Base-by-base conservation (phyloP, 2,888 invertebrate genomes). In the Lymantria monacha region DNA sequence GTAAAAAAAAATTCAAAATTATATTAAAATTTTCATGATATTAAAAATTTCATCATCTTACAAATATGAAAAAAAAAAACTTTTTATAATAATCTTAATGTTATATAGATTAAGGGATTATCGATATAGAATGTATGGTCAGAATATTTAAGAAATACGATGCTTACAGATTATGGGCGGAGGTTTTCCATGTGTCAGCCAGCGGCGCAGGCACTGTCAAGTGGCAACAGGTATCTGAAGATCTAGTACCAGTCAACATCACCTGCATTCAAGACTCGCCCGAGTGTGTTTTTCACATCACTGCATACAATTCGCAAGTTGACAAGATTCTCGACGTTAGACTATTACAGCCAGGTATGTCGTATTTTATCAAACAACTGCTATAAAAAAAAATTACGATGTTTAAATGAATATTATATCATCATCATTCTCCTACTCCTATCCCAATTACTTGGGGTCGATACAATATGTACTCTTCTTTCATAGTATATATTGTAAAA, bases 171-270 rank as follows among this genome's bases (percentile, higher is more conserved):
- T 93, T 99, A 82, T 99, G 99, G 99, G 99, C 98, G 69, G 99
- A 99, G 92, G 98, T 99, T 77, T 99, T 98, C 91, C 97, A 98
- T 91, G 98, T 99, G 78, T 97, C 97, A 70, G 97, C 97, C 48
- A 97, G 96, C 76, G 97, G 97, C 61, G 96, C 96, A 63, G 97
- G 97, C 75, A 96, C 96, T 42, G 97, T 98, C 63, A 98, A 97
- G 92, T 99, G 99, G 98, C 97, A 98, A 93, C 97, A 98, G 90
- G 97, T 99, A 70, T 98, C 98, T 64, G 98, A 98, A 87, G 99
- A 99, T 92, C 94, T 99, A 87, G 99, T 99, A 69, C 99, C 99
- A 51, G 98, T 99, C 70, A 98, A 98, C 93, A 98, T 99, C 92
- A 97, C 98, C 70, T 98, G 98, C 93, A 96, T 98, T 81, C 97